These are phyloP conservation scores for Gymnorhina tibicen DNA, from an alignment of 2,113 vertebrate genomes.

Conservation along the genomic window DNA sequence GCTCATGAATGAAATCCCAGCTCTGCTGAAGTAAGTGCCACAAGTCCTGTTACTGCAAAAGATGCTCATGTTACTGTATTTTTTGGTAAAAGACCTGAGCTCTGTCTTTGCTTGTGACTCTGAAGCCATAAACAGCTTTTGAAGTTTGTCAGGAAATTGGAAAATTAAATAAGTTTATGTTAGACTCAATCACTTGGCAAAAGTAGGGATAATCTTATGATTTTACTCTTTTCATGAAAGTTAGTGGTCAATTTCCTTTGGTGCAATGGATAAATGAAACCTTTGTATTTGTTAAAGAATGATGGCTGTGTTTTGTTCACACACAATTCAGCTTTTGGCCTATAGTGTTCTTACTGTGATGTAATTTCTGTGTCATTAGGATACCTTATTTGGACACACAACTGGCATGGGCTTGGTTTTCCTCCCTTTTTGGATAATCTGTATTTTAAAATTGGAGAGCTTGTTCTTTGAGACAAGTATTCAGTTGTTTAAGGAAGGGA, in stretches of 20 bases:
- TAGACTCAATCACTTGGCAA: not conserved
- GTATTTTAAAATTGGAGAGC: not conserved
- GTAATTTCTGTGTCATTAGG: not conserved
- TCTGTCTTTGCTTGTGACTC: slow-evolving; percentile 14
- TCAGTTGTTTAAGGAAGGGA: not conserved
- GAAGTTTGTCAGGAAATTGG: not conserved
- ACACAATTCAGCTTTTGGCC: not conserved
- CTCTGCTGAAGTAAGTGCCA: slow-evolving; percentile 15
- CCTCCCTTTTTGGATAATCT: not conserved
- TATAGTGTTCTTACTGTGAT: not conserved
- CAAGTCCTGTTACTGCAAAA: not conserved
- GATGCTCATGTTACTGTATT: not conserved
- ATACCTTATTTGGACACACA: not conserved
- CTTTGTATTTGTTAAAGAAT: not conserved
- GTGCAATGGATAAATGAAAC: not conserved
- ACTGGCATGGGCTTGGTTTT: not conserved
- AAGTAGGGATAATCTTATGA: not conserved
- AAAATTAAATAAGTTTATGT: not conserved
- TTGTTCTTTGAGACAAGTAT: not conserved
- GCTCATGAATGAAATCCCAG: not conserved
- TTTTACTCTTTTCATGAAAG: not conserved
- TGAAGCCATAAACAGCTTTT: slow-evolving; percentile 28
- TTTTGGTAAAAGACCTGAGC: not conserved
- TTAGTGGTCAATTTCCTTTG: not conserved
- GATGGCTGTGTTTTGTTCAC: not conserved